Conservation (phyloP, 2,888 invertebrate species). For the Formica aserva region DNA sequence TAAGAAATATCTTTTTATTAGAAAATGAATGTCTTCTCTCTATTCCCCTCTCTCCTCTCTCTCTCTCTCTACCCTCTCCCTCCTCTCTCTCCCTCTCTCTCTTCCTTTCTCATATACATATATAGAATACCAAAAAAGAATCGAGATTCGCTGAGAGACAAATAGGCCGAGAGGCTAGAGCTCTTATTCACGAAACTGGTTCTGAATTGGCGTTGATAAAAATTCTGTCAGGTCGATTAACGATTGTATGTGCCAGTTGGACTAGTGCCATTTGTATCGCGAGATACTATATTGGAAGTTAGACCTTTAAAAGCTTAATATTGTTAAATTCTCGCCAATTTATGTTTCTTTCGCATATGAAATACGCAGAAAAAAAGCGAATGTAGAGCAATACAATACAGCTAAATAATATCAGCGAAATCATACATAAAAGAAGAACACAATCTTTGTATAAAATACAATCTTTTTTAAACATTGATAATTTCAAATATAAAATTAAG, state of each 20-base stretch:
- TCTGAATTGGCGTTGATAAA: slow-evolving; percentile 60
- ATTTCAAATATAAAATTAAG: not conserved
- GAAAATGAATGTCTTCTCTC: slow-evolving; percentile 9
- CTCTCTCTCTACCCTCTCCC: not conserved
- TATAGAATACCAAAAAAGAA: slow-evolving; percentile 19
- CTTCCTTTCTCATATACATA: not conserved
- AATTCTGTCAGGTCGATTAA: slow-evolving; percentile 63
- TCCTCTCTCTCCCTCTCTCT: too few relatives aligned
- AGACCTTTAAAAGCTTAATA: slow-evolving; percentile 34
- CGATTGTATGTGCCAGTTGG: slow-evolving; percentile 66
- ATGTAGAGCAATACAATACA: not conserved
- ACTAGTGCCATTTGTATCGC: slow-evolving; percentile 59
- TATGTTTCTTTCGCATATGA: slow-evolving; percentile 19
- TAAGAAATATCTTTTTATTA: slow-evolving; percentile 32
- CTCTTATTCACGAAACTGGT: slow-evolving; percentile 36
- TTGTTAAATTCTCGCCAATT: slow-evolving; percentile 39
- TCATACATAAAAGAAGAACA: not conserved
- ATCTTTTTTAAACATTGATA: slow-evolving; percentile 1
- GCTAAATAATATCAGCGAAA: not conserved
- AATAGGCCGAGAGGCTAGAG: slow-evolving; percentile 40
- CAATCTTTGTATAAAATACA: not conserved
- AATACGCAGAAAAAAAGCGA: not conserved
- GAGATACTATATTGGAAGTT: slow-evolving; percentile 59
- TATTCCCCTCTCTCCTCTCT: too few relatives aligned
- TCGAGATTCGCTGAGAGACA: slow-evolving; percentile 45